Evolutionary conservation across 2,113 vertebrate species (phyloP).

Genomic region (Muntiacus muntjak): DNA sequence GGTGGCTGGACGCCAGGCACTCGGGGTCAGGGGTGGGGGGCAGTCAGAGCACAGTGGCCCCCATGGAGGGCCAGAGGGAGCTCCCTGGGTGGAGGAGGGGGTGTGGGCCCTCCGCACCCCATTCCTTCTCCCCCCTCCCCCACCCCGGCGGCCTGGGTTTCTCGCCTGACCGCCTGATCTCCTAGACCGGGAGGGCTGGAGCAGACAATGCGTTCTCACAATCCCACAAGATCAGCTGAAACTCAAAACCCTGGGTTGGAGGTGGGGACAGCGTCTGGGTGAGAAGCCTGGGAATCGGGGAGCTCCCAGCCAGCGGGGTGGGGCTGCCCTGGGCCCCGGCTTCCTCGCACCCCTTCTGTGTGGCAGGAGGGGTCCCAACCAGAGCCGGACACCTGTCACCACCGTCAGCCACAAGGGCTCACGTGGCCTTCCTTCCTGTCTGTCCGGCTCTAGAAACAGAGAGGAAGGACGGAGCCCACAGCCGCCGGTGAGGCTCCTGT

Average conservation of each 20-base stretch:
- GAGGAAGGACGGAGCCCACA: fast-evolving
- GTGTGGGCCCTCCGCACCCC: background rate
- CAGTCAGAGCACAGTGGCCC: background rate
- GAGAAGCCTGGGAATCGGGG: background rate
- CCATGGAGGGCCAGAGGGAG: background rate
- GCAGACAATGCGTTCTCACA: conserved; percentile 32
- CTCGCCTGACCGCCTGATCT: conserved; percentile 8
- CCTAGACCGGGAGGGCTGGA: conserved; percentile 44
- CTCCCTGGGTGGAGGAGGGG: background rate
- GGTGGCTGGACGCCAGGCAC: background rate
- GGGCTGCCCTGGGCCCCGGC: background rate
- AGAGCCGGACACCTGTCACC: background rate
- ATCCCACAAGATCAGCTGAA: conserved; percentile 26
- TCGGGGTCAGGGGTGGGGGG: fast-evolving
- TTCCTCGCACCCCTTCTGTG: fast-evolving
- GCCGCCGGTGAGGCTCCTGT: fast-evolving
- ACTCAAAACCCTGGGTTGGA: conserved; percentile 33
- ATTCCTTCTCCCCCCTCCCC: background rate
- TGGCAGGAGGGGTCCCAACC: background rate
- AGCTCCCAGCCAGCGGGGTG: background rate
- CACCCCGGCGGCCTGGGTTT: background rate
- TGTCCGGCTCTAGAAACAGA: fast-evolving
- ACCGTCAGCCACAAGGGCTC: background rate
- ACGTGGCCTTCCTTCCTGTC: background rate
- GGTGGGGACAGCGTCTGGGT: background rate